Conservation (phyloP, 2,797 vertebrate species). For the Diceros bicornis region DNA sequence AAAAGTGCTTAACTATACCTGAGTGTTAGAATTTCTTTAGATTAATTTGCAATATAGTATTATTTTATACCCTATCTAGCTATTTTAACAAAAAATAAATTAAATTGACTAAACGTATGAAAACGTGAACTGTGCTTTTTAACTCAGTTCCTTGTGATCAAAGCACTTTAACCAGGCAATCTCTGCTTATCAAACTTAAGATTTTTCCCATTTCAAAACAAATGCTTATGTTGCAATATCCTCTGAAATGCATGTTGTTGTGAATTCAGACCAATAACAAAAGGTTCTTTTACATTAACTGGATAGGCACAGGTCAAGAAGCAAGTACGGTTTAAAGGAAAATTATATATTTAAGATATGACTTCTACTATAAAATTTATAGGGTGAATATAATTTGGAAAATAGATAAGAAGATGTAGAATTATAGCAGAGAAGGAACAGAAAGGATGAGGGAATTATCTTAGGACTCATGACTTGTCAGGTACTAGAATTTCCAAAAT, state of each 20-base stretch:
- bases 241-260: not conserved
- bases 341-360: not conserved
- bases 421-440: not conserved
- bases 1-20: not conserved
- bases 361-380: not conserved
- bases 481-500: slow-evolving; percentile 36
- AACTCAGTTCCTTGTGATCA: not conserved
- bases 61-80: not conserved
- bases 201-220: slow-evolving; percentile 38
- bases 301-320: not conserved
- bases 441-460: not conserved
- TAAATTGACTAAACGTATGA: not conserved
- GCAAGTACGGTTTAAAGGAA: not conserved
- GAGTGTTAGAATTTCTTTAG: not conserved
- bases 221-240: not conserved
- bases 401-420: not conserved
- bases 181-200: not conserved
- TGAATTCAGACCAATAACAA: not conserved
- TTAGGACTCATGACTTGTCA: not conserved
- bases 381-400: not conserved
- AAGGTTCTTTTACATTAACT: not conserved
- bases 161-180: not conserved
- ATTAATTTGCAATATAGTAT: not conserved
- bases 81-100: not conserved
- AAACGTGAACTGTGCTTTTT: not conserved